Conservation (phyloP, 2,797 vertebrate species). For the Psittacula derbiana region DNA sequence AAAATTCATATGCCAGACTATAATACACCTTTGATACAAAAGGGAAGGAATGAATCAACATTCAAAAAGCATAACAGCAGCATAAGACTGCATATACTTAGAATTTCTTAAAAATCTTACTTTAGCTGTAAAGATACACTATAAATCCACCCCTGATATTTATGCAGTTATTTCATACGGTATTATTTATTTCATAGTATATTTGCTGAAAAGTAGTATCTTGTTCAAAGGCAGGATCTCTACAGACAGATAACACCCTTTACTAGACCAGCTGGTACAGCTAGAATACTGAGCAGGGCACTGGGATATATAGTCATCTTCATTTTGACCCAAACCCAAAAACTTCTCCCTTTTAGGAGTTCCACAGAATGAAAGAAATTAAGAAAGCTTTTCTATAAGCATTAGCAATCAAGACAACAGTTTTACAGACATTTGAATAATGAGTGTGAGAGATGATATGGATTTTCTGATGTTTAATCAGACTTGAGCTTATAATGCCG, state of each 20-base stretch:
- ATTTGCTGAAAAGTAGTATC: neutral
- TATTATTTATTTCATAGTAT: neutral
- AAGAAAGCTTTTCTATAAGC: neutral
- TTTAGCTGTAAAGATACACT: neutral
- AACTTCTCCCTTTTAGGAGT: neutral
- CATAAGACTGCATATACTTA: neutral
- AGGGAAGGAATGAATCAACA: neutral
- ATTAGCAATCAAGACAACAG: neutral
- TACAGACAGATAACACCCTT: neutral
- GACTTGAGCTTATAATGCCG: neutral
- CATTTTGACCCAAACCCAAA: neutral
- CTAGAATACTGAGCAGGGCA: neutral
- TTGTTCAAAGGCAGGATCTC: neutral
- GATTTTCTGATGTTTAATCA: slow-evolving; percentile 32
- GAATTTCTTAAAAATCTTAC: neutral
- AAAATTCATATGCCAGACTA: neutral
- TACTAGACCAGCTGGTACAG: neutral
- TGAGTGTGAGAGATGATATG: neutral
- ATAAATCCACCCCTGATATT: neutral
- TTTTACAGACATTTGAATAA: neutral
- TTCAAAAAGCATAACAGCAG: neutral
- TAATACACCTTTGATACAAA: neutral
- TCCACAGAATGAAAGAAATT: neutral
- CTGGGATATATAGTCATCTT: neutral
- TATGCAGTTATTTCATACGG: neutral